Evolutionary conservation across 2,113 vertebrate species (phyloP).

Genomic region (Malurus melanocephalus): DNA sequence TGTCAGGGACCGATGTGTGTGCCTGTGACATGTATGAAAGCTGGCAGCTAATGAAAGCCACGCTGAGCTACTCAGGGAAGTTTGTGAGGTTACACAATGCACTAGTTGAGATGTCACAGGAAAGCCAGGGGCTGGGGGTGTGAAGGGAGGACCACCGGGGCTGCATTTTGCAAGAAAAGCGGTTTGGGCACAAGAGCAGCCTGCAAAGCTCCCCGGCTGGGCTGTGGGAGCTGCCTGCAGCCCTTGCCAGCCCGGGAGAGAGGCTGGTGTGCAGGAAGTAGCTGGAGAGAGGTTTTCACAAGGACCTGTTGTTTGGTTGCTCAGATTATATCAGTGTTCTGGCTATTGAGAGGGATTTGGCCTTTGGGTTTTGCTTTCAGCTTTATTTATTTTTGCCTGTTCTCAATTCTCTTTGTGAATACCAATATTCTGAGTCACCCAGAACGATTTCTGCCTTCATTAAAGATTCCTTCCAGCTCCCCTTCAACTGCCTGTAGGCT

Average conservation of each 20-base stretch:
- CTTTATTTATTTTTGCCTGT: conserved; percentile 59
- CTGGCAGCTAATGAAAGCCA: not conserved
- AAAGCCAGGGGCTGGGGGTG: not conserved
- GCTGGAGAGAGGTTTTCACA: conserved; percentile 22
- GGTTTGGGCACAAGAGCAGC: not conserved
- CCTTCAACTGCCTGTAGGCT: conserved; percentile 32
- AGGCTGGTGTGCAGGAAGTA: conserved; percentile 7
- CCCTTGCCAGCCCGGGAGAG: rapidly evolving
- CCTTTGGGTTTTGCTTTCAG: conserved; percentile 46
- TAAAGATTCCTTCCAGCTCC: conserved; percentile 38
- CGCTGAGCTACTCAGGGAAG: not conserved
- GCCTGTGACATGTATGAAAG: not conserved
- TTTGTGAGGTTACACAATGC: not conserved
- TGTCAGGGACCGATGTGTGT: not conserved
- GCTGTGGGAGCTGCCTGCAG: not conserved
- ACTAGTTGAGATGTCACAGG: not conserved
- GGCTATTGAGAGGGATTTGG: conserved; percentile 40
- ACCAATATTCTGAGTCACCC: conserved; percentile 55
- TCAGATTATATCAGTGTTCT: conserved; percentile 50
- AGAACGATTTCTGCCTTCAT: conserved; percentile 43
- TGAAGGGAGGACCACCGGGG: not conserved
- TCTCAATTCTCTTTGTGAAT: conserved; percentile 53
- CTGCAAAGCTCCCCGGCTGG: not conserved
- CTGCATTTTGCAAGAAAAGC: not conserved
- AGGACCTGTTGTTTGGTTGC: conserved; percentile 48